phyloP scores from a whole-genome alignment of 2,797 vertebrate genomes.

The Pseudocheirus occidentalis region DNA sequence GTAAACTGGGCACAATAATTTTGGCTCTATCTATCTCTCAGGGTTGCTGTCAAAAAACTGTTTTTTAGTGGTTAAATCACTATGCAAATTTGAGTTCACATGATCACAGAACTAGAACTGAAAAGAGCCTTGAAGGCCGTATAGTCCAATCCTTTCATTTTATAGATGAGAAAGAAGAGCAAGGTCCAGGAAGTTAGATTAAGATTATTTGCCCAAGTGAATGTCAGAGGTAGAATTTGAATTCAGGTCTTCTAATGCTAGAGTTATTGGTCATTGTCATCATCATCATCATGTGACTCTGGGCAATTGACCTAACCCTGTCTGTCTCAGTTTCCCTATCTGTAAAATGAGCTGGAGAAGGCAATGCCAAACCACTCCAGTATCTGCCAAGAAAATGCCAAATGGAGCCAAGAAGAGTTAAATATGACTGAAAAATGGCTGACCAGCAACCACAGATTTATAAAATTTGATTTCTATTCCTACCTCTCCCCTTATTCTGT shows the following conservation, averaged over 20 bases:
- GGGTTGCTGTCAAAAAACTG: neutral
- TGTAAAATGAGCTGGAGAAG: neutral
- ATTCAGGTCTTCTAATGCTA: neutral
- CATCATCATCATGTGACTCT: neutral
- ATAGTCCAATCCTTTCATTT: neutral
- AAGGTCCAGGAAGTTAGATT: neutral
- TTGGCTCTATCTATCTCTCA: neutral
- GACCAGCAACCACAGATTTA: neutral
- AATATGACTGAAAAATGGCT: neutral
- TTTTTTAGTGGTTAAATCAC: neutral
- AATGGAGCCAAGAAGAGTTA: neutral
- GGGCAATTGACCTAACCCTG: neutral
- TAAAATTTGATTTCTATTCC: neutral
- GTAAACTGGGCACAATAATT: neutral
- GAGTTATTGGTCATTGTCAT: neutral
- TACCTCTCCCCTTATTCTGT: neutral
- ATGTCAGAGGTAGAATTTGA: neutral
- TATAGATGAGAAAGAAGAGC: neutral
- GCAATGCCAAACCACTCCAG: neutral
- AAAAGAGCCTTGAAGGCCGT: neutral
- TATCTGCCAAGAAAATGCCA: neutral
- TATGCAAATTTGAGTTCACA: neutral
- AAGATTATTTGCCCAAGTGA: neutral
- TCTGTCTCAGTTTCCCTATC: neutral
- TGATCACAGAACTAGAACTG: neutral